Conservation (phyloP, 2,888 invertebrate species). For the Ophion slaviceki region DNA sequence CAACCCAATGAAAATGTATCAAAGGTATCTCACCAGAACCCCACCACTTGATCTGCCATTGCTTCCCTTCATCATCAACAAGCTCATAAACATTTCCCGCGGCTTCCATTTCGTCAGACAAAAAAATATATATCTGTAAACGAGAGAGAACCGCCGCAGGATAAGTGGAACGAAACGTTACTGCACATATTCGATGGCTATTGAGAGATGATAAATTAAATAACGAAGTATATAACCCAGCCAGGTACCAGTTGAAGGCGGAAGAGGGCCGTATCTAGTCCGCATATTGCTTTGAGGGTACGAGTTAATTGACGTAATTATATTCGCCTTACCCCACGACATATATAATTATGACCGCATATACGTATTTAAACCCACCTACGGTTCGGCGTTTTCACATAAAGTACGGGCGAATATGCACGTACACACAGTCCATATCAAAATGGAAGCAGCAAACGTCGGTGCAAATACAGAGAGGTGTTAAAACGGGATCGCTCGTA, state of each 20-base stretch:
- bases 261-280: conserved; percentile 13
- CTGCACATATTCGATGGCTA: not conserved
- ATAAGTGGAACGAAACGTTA: not conserved
- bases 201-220: not conserved
- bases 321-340: conserved; percentile 70
- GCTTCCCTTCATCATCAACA: not conserved
- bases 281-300: conserved; percentile 62
- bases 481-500: conserved; percentile 21
- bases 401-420: not conserved
- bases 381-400: not conserved
- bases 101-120: not conserved
- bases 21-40: not conserved
- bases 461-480: conserved; percentile 31
- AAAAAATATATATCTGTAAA: not conserved
- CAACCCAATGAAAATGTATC: not conserved
- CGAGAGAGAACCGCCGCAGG: not conserved
- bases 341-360: conserved; percentile 24
- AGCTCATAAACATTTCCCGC: not conserved
- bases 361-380: conserved; percentile 28
- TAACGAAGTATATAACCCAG: not conserved
- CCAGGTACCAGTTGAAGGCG: not conserved
- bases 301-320: conserved; percentile 78
- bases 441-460: conserved; percentile 28
- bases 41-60: not conserved
- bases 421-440: conserved; percentile 1